Evolutionary conservation across 2,888 invertebrate species (phyloP).

Genomic region (Mythimna albipuncta): DNA sequence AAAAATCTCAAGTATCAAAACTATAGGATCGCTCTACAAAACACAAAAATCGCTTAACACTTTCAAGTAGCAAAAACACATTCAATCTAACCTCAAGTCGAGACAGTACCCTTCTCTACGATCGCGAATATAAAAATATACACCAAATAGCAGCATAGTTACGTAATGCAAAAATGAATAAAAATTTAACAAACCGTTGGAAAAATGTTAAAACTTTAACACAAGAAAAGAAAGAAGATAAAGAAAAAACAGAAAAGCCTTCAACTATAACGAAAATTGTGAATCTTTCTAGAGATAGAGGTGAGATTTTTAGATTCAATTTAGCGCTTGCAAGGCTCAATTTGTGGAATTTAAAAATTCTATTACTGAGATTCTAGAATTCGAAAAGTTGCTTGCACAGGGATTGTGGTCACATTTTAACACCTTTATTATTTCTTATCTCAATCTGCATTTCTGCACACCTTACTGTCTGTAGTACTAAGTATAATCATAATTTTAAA

Average conservation of each 20-base stretch:
- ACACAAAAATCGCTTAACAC: constrained; percentile 71
- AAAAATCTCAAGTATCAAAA: constrained; percentile 69
- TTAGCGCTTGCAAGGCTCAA: constrained; percentile 58
- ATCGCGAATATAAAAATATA: constrained; percentile 32
- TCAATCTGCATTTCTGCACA: background rate
- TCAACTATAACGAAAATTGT: constrained; percentile 73
- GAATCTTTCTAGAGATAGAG: constrained; percentile 78
- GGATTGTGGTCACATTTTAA: no score
- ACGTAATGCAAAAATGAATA: constrained; percentile 75
- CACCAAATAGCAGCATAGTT: constrained; percentile 27
- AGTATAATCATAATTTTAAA: no score
- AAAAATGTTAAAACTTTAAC: constrained; percentile 80
- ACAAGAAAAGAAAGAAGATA: constrained; percentile 68
- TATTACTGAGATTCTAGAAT: background rate
- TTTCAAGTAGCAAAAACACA: constrained; percentile 64
- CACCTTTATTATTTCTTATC: background rate
- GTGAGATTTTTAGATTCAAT: constrained; percentile 67
- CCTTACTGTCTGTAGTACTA: no score
- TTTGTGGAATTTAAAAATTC: constrained; percentile 10
- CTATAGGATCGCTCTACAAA: constrained; percentile 38
- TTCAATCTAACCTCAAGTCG: constrained; percentile 51
- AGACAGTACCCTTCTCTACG: constrained; percentile 47
- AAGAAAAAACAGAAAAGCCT: constrained; percentile 63
- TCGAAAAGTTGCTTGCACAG: background rate
- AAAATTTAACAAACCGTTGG: constrained; percentile 78